Base-by-base conservation (phyloP, 2,888 invertebrate genomes). In the Idaea dimidiata region DNA sequence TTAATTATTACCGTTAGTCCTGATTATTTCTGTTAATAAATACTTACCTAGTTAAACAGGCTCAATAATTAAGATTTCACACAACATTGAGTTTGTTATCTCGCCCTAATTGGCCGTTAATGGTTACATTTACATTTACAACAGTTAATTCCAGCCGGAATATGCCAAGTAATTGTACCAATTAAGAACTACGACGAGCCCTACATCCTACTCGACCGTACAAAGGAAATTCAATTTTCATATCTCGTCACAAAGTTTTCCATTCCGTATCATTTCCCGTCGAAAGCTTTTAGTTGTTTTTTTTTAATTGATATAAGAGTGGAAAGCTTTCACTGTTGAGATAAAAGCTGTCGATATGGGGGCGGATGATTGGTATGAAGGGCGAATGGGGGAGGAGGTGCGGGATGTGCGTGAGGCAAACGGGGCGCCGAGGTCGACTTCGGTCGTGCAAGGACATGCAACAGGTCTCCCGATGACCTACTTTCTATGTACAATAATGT, bases 391-490 rank as follows among this genome's bases (percentile, higher is more conserved):
- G 58, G 59, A 60, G 54, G 59, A 43, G 43, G 18, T 16, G 56
- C 56, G 18, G 56, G 56, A 18, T 56, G 54, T 17, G 54, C 54
- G 54, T 31, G 62, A 53, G 59, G 66, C 61, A 65, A 59, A 59
- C 58, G 64, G 68, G 62, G 62, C 64, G 67, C 55, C 61, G 64
- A 72, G 73, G 67, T 64, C 68, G 69, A 58, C 24, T 57, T 56
- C 32, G 61, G 16, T 55, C 57, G 64, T 70, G 75, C 78, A 77
- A 77, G 80, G 81, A 78, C 78, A 79, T 79, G 84, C 87, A 87
- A 87, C 87, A 87, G 83, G 85, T 85, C 81, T 77, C 71, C 65
- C 66, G 72, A 76, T 86, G 86, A 87, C 84, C 87, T 84, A 87
- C 72, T 82, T 86, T 84, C 87, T 84, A 87, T 72, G 81, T 86